Evolutionary conservation across 1,140 invertebrate genomes (phyloP).

Genomic region (Cherax destructor): DNA sequence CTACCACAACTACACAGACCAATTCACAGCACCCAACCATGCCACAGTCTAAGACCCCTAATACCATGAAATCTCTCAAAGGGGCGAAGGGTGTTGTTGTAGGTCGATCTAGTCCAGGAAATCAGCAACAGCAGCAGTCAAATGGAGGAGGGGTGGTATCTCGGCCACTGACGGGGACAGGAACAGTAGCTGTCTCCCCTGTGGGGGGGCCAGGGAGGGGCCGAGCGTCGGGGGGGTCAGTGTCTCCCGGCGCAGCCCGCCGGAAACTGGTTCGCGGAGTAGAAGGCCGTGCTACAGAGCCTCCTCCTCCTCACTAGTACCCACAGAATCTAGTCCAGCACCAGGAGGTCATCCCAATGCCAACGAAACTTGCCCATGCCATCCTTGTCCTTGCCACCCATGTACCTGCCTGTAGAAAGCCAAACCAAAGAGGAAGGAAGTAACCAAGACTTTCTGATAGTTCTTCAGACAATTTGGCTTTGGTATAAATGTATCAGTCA

Average conservation of each 20-base stretch:
- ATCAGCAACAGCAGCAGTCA: slow-evolving; percentile 58
- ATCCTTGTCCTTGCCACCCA: slow-evolving; percentile 52
- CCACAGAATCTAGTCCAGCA: slow-evolving; percentile 64
- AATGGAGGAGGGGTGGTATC: slow-evolving; percentile 67
- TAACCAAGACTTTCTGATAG: not conserved
- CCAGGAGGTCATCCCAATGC: slow-evolving; percentile 42
- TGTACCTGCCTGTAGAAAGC: slow-evolving; percentile 58
- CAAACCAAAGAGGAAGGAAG: slow-evolving; percentile 39
- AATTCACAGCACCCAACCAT: slow-evolving; percentile 34
- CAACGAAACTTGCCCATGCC: slow-evolving; percentile 61
- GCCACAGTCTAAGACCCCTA: slow-evolving; percentile 49
- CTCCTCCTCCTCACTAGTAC: slow-evolving; percentile 78
- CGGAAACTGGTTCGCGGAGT: slow-evolving; percentile 78
- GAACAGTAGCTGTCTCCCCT: slow-evolving; percentile 59
- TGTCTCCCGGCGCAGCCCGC: slow-evolving; percentile 73
- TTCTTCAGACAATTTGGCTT: slow-evolving; percentile 25
- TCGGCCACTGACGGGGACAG: slow-evolving; percentile 62
- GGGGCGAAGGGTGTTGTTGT: slow-evolving; percentile 59
- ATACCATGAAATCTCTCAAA: slow-evolving; percentile 67
- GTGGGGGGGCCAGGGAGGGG: slow-evolving; percentile 67
- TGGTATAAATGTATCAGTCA: slow-evolving; percentile 24
- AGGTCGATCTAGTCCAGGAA: slow-evolving; percentile 65
- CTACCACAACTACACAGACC: slow-evolving; percentile 25
- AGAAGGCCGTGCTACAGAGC: slow-evolving; percentile 78
- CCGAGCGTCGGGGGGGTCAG: slow-evolving; percentile 56